Conservation (phyloP, 2,888 invertebrate genomes). For the Dryocosmus kuriphilus region DNA sequence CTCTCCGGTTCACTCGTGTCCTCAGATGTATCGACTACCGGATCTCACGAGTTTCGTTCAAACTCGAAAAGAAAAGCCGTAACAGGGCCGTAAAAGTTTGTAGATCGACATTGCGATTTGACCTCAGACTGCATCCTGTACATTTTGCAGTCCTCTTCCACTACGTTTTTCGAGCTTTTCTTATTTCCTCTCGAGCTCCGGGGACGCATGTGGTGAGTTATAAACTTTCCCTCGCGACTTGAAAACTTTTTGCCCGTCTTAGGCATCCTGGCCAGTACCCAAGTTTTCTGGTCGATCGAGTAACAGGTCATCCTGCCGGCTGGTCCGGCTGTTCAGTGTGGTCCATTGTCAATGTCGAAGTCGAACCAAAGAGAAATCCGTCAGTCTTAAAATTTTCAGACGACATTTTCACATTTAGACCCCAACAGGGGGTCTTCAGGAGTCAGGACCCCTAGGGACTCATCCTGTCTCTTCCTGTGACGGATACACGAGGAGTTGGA, state of each 20-base stretch:
- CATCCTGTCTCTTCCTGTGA: background rate
- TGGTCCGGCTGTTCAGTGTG: slow-evolving; percentile 10
- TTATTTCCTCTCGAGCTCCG: slow-evolving; percentile 2
- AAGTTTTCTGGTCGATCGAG: slow-evolving; percentile 29
- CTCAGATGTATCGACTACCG: slow-evolving; percentile 52
- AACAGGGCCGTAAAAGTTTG: slow-evolving; percentile 47
- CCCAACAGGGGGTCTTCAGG: background rate
- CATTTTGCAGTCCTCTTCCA: background rate
- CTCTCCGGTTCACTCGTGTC: slow-evolving; percentile 43
- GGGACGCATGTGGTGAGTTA: slow-evolving; percentile 28
- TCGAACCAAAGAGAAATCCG: background rate
- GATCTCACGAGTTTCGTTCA: slow-evolving; percentile 57
- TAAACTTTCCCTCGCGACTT: slow-evolving; percentile 33
- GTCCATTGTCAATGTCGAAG: slow-evolving; percentile 7
- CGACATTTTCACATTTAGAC: background rate
- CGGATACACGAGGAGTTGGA: background rate
- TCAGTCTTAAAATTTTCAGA: background rate
- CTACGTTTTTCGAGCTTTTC: slow-evolving; percentile 9
- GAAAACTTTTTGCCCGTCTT: slow-evolving; percentile 11
- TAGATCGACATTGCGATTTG: slow-evolving; percentile 33
- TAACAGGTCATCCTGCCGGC: slow-evolving; percentile 30
- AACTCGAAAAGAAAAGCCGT: slow-evolving; percentile 55
- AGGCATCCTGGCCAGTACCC: background rate
- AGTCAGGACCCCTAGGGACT: background rate
- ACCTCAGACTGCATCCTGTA: slow-evolving; percentile 15